A percentile compares a stretch with the other conserved stretches of the same genome.
Evolutionary conservation across 1,140 invertebrate species (phyloP).

Genomic region (Medauroidea extradentata): DNA sequence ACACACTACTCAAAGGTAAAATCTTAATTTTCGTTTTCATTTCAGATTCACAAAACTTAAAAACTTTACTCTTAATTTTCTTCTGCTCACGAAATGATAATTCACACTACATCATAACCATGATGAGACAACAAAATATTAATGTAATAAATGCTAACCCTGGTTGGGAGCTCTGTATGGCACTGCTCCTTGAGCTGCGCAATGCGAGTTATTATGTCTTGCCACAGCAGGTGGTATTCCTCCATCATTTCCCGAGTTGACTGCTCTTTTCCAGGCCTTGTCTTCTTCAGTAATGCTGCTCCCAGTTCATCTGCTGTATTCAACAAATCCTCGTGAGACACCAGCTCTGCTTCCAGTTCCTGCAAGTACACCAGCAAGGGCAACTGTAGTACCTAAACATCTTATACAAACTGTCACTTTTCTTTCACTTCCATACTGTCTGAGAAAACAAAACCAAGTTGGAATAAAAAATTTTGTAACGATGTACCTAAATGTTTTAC

Average conservation of each 20-base stretch:
- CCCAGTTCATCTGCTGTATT: conserved; percentile 55
- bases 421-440: too few relatives aligned
- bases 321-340: conserved; percentile 47
- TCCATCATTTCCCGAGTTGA: conserved; percentile 59
- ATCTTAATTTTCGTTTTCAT: too few relatives aligned
- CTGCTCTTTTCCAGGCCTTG: conserved; percentile 49
- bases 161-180: conserved; percentile 9
- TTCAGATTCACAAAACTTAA: too few relatives aligned
- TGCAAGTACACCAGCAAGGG: conserved; percentile 27
- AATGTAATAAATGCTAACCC: neutral
- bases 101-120: neutral
- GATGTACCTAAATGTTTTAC: too few relatives aligned
- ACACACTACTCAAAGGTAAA: too few relatives aligned
- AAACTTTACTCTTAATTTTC: too few relatives aligned
- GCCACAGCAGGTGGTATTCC: conserved; percentile 62
- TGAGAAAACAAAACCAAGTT: too few relatives aligned
- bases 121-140: neutral
- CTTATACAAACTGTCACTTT: too few relatives aligned
- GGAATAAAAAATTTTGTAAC: too few relatives aligned
- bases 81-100: neutral
- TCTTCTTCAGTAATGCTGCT: conserved; percentile 52
- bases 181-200: conserved; percentile 42
- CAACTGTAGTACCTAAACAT: neutral
- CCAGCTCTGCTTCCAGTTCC: conserved; percentile 54
- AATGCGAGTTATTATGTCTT: conserved; percentile 54